Evolutionary conservation across 2,888 invertebrate genomes (phyloP).

Genomic region (Zelleria hepariella): DNA sequence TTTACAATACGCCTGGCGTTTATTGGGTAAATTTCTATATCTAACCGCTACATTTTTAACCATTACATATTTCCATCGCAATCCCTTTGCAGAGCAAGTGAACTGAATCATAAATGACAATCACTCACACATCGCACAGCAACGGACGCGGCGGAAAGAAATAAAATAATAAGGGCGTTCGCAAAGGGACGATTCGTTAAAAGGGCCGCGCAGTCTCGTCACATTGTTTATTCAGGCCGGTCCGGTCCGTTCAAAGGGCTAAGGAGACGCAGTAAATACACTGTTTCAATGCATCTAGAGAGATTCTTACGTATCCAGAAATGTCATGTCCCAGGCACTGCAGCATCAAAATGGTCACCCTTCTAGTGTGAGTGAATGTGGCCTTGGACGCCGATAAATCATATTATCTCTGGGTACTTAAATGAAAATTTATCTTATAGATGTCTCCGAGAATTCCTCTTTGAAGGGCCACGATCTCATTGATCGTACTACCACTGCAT

Average conservation of each 20-base stretch:
- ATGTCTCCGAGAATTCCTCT: too few relatives aligned
- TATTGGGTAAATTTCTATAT: background rate
- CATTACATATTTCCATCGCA: background rate
- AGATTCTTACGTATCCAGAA: background rate
- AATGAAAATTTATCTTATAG: too few relatives aligned
- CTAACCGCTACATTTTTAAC: background rate
- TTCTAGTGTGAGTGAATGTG: too few relatives aligned
- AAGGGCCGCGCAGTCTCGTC: constrained; percentile 60
- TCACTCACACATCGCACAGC: background rate
- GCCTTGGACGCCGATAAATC: background rate
- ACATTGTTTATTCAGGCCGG: constrained; percentile 68
- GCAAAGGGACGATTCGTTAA: constrained; percentile 56
- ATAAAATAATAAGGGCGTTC: constrained; percentile 6
- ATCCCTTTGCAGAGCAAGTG: background rate
- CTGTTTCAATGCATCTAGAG: background rate
- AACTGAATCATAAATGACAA: constrained; percentile 1
- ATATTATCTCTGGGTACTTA: too few relatives aligned
- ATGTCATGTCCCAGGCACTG: too few relatives aligned
- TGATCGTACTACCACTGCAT: too few relatives aligned
- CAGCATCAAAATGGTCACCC: too few relatives aligned
- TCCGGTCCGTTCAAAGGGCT: constrained; percentile 34
- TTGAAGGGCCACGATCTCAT: too few relatives aligned
- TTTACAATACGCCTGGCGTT: background rate
- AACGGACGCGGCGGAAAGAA: constrained; percentile 3
- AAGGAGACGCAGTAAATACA: background rate